Evolutionary conservation across 2,113 vertebrate species (phyloP), one percentile per base, ranked within the genome.

Genomic region (Eidolon helvum): DNA sequence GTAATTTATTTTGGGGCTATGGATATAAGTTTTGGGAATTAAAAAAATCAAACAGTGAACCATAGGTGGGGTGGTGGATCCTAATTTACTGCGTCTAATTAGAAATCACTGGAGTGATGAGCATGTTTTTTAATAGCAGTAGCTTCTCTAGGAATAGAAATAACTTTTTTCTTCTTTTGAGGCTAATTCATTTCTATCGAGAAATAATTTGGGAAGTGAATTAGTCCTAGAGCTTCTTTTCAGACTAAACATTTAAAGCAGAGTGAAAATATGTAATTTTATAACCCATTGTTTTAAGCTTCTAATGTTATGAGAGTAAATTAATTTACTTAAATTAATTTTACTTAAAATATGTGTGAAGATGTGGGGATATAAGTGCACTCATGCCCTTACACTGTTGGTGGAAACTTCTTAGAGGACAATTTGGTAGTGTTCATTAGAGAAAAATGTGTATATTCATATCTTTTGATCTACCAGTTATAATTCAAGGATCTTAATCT

Each of bases 171-270:
- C 40, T 95, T 95, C 66, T 92, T 96, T 84, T 7, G 50, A 35
- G 12, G 24, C 38, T 88, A 85, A 77, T 95, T 95, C 3, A 91
- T 91, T 91, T 93, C 66, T 94, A 40, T 65, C 94, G 43, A 96
- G 35, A 97, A 97, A 57, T 93, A 92, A 83, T 92, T 91, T 63
- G 35, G 57, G 63, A 97, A 85, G 8, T 85, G n/a, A 87, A 91
- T 95, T 86, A 86, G 65, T 79, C 11, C 43, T 77, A 66, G 75
- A 75, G 4, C n/a, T 78, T 84, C 43, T 45, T 96, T 91, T 91
- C 33, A 95, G 43, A 53, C 28, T 89, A 86, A 78, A 66, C 93
- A 77, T 97, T 91, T 94, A 77, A 80, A 96, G 50, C 63, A 71
- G 59, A 83, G 28, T 87, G 33, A 97, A 97, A 95, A 94, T 0